Base-by-base conservation (phyloP, 2,113 vertebrate genomes). In the Peromyscus leucopus region DNA sequence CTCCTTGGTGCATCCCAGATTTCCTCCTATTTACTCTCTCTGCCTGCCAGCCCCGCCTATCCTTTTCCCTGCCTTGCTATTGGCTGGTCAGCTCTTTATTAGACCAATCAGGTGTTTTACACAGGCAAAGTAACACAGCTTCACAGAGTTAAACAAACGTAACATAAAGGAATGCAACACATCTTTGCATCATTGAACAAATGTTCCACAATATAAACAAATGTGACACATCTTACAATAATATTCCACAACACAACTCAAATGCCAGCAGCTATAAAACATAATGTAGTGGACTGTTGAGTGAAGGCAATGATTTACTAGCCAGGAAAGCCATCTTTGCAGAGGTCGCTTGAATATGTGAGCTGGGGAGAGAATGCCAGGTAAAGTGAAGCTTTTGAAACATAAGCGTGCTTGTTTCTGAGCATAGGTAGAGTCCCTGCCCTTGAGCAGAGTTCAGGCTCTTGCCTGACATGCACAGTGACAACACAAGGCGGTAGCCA, bases 381-480 rank as follows among this genome's bases (percentile, higher is more conserved):
- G 76, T 31, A 89, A 55, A 76, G 7, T 78, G 80, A 3, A 46
- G 57, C 10, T 71, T 28, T 78, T 92, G 13, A 85, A 63, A 51
- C 42, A 57, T 63, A 57, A 85, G 46, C 51, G 21, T 71, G 22
- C 61, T 78, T 67, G 24, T 93, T 89, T 94, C 85, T 93, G 89
- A 57, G 48, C 72, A 42, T 31, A 92, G 55, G 72, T 61, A 94
- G 28, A 75, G 11, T 48, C 22, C 63, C n/a, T 78, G 28, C 82
- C 86, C 19, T 89, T 31, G 67, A 92, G 78, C 12, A 39, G 51
- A 91, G 33, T 82, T 96, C 88, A 95, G 79, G 90, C 51, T 51
- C 51, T 51, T 51, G 51, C 51, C 63, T 89, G 46, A 83, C 24
- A 17, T 72, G 69, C 86, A 42, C 83, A 86, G 78, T 84, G 39